phyloP scores from a whole-genome alignment of 2,113 vertebrate species.

The Reinhardtius hippoglossoides region DNA sequence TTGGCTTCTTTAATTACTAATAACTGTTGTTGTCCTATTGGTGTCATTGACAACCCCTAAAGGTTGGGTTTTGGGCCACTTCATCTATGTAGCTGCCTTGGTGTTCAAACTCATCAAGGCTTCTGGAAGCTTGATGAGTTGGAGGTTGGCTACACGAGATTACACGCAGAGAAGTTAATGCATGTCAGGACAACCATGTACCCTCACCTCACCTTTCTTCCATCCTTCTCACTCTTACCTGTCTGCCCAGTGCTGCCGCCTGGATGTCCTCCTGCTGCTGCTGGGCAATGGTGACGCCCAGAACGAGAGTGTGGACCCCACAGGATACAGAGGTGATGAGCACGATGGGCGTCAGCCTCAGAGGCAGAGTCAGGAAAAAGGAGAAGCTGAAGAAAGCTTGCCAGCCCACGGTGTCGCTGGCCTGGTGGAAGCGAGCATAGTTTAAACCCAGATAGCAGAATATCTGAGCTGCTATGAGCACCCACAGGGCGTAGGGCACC shows the following conservation, averaged over 20 bases:
- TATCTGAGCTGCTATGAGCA: slow-evolving; percentile 91
- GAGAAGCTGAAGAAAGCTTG: slow-evolving; percentile 96
- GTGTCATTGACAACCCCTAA: background rate
- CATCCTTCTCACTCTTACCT: slow-evolving; percentile 80
- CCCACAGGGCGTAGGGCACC: slow-evolving; percentile 92
- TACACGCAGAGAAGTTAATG: background rate
- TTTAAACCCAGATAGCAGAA: slow-evolving; percentile 93
- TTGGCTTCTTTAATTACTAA: too few relatives aligned
- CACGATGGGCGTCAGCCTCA: slow-evolving; percentile 91
- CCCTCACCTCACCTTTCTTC: background rate
- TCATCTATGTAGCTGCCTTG: background rate
- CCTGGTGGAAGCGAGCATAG: slow-evolving; percentile 88
- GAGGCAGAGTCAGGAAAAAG: slow-evolving; percentile 92
- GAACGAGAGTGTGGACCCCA: slow-evolving; percentile 89
- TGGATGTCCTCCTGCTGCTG: slow-evolving; percentile 88
- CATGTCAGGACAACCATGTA: background rate
- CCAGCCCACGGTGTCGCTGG: slow-evolving; percentile 96
- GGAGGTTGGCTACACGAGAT: background rate
- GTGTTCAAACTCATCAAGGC: background rate
- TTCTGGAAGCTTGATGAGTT: background rate
- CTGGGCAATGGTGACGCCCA: slow-evolving; percentile 92
- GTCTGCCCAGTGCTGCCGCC: slow-evolving; percentile 83
- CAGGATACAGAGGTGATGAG: slow-evolving; percentile 90
- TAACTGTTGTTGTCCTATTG: background rate
- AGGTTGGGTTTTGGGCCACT: background rate